These are phyloP conservation scores for Sebastes glaucus DNA, from an alignment of 2,797 vertebrate genomes.

Conservation along the genomic window DNA sequence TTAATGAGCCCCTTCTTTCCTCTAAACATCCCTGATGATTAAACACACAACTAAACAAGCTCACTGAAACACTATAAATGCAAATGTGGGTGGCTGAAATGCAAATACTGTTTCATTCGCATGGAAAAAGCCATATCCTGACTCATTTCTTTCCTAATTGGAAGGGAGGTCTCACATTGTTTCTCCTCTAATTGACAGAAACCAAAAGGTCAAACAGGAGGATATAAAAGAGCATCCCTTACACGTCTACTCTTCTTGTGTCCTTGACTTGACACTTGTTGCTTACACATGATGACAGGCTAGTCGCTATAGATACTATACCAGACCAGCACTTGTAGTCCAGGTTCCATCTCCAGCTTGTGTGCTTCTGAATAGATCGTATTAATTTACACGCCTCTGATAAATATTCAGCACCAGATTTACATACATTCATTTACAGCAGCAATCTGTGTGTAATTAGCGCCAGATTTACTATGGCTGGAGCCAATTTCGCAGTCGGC, in stretches of 20 bases:
- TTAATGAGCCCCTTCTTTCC: constrained; percentile 54
- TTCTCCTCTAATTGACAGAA: constrained; percentile 44
- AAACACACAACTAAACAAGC: constrained; percentile 66
- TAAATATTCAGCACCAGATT: constrained; percentile 39
- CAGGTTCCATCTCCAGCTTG: not conserved
- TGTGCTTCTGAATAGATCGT: not conserved
- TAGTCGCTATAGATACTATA: not conserved
- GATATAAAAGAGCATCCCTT: not conserved
- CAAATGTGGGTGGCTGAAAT: constrained; percentile 69
- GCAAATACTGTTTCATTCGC: constrained; percentile 65
- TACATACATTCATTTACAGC: constrained; percentile 6
- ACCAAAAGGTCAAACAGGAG: constrained; percentile 15
- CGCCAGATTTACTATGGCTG: not conserved
- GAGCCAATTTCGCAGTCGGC: not conserved
- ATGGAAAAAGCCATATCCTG: constrained; percentile 50
- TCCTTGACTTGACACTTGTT: not conserved
- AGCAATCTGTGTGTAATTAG: constrained; percentile 33
- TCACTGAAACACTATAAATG: constrained; percentile 78
- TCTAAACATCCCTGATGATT: constrained; percentile 60
- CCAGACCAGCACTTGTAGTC: not conserved
- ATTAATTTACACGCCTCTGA: not conserved
- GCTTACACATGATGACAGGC: not conserved
- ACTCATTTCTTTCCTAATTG: constrained; percentile 61
- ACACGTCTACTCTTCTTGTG: not conserved
- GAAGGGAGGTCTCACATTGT: constrained; percentile 33